These are phyloP conservation scores for Crocallis elinguaria DNA, from an alignment of 2,888 invertebrate species.

Conservation along the genomic window DNA sequence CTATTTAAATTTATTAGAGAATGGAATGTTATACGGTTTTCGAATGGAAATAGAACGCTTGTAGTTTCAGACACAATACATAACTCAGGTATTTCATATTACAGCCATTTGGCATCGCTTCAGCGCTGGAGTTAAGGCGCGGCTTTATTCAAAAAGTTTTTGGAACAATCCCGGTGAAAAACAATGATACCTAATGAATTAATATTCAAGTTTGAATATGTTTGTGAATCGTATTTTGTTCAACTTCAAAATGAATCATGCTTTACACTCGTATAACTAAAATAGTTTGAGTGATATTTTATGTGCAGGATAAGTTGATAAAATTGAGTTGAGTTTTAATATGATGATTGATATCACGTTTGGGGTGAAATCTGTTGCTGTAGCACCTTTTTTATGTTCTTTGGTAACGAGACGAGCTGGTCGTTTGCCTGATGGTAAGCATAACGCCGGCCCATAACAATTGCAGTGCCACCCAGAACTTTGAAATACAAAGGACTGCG, in stretches of 20 bases:
- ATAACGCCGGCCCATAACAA: no score
- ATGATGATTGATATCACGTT: no score
- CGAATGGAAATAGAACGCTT: constrained; percentile 50
- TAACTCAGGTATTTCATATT: constrained; percentile 41
- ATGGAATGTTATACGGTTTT: constrained; percentile 47
- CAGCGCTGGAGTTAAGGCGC: constrained; percentile 31
- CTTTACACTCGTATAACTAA: no score
- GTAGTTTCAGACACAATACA: constrained; percentile 40
- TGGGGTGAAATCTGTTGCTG: no score
- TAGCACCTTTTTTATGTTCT: no score
- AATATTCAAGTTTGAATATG: background rate
- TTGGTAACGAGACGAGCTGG: no score
- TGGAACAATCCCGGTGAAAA: background rate
- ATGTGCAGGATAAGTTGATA: no score
- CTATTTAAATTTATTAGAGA: constrained; percentile 51
- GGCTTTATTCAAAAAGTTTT: constrained; percentile 22
- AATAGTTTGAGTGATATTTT: no score
- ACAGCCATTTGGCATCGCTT: constrained; percentile 38
- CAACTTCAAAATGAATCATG: background rate
- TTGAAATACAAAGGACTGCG: no score
- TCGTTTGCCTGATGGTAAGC: no score
- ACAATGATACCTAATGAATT: background rate
- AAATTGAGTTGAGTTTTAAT: no score
- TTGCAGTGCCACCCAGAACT: no score
- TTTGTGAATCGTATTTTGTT: background rate